These are phyloP conservation scores for Prolemur simus DNA, from an alignment of 2,113 vertebrate species.

Conservation along the genomic window DNA sequence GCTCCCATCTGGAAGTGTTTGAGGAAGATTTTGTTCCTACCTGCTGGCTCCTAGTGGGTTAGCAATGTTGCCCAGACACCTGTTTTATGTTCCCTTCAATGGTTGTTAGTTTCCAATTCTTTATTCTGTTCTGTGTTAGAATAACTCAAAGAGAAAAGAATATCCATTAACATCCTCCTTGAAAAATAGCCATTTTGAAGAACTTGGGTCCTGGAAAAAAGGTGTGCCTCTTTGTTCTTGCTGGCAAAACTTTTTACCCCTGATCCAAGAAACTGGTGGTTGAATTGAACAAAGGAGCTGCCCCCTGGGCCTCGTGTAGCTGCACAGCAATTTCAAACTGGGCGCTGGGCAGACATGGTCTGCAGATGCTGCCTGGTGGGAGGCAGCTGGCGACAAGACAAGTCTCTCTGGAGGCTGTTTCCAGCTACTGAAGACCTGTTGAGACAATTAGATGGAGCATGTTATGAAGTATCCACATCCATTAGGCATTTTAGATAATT, in stretches of 20 bases:
- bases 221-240: neutral
- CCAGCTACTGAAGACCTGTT: neutral
- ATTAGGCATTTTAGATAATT: neutral
- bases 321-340: neutral
- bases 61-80: neutral
- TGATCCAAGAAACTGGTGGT: constrained; percentile 9
- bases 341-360: too few relatives aligned
- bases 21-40: neutral
- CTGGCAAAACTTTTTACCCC: neutral
- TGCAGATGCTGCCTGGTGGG: neutral
- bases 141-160: constrained; percentile 47
- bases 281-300: neutral
- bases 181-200: constrained; percentile 42
- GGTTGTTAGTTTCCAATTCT: constrained; percentile 33
- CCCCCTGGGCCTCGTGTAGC: neutral
- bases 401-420: neutral
- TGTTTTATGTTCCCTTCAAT: constrained; percentile 7
- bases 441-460: neutral
- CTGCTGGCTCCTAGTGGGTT: neutral
- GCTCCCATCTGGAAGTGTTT: neutral
- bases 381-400: too few relatives aligned
- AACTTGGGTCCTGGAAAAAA: neutral
- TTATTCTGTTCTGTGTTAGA: constrained; percentile 20
- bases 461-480: neutral
- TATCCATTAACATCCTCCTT: neutral